Conservation (phyloP, 2,113 vertebrate genomes). For the Callipepla squamata region DNA sequence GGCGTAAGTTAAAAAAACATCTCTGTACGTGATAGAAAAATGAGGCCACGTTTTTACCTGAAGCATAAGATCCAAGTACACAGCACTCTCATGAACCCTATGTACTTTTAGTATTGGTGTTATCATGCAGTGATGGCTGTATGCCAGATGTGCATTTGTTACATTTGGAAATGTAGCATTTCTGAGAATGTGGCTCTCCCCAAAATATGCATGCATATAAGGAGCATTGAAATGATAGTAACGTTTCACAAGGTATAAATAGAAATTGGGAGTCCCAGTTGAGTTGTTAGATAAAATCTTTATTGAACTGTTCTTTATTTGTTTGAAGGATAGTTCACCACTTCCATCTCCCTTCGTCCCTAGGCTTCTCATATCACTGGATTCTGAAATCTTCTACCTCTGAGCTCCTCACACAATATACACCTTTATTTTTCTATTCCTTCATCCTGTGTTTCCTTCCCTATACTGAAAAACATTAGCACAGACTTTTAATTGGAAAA, state of each 20-base stretch:
- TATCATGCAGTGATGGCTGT: neutral
- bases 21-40: neutral
- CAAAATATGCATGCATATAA: neutral
- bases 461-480: neutral
- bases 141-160: neutral
- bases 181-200: neutral
- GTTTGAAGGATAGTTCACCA: neutral
- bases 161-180: neutral
- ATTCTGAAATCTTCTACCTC: neutral
- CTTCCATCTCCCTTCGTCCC: neutral
- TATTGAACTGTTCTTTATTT: neutral
- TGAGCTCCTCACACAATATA: neutral
- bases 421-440: neutral
- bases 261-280: neutral
- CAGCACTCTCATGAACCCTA: too few species aligned
- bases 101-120: neutral
- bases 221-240: neutral
- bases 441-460: neutral
- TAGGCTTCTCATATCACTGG: neutral
- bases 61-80: neutral
- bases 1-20: neutral
- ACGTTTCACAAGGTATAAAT: neutral
- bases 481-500: neutral
- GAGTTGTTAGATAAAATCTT: neutral
- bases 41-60: neutral